Evolutionary conservation across 2,888 invertebrate species (phyloP).

Genomic region (Parthenolecanium corni): DNA sequence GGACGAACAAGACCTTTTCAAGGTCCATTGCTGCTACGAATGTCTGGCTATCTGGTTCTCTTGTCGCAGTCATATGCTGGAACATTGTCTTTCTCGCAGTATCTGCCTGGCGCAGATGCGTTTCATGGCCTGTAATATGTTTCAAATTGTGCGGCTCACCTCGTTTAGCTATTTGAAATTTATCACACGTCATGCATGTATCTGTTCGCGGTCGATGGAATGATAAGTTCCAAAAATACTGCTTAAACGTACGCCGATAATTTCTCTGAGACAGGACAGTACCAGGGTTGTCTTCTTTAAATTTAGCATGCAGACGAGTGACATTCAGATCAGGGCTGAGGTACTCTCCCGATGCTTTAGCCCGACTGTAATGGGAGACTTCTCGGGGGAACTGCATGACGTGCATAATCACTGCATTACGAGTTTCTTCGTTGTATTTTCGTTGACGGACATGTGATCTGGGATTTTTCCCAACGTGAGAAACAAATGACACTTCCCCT

Average conservation of each 20-base stretch:
- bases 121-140: background rate
- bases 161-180: background rate
- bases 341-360: slow-evolving; percentile 9
- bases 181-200: background rate
- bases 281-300: background rate
- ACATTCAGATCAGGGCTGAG: slow-evolving; percentile 25
- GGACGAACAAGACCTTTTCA: slow-evolving; percentile 31
- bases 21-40: slow-evolving; percentile 31
- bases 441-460: background rate
- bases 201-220: slow-evolving; percentile 13
- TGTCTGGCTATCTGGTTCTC: slow-evolving; percentile 32
- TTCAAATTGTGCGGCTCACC: background rate
- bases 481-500: slow-evolving; percentile 1
- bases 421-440: background rate
- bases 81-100: background rate
- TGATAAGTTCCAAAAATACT: background rate
- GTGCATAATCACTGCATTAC: slow-evolving; percentile 8
- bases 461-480: slow-evolving; percentile 7
- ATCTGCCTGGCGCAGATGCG: background rate
- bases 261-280: no score
- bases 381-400: slow-evolving; percentile 23
- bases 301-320: slow-evolving; percentile 9
- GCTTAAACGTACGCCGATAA: slow-evolving; percentile 2
- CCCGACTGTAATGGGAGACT: slow-evolving; percentile 20
- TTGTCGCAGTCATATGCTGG: background rate